Evolutionary conservation across 1,140 invertebrate genomes (phyloP).

Genomic region (Elysia chlorotica): DNA sequence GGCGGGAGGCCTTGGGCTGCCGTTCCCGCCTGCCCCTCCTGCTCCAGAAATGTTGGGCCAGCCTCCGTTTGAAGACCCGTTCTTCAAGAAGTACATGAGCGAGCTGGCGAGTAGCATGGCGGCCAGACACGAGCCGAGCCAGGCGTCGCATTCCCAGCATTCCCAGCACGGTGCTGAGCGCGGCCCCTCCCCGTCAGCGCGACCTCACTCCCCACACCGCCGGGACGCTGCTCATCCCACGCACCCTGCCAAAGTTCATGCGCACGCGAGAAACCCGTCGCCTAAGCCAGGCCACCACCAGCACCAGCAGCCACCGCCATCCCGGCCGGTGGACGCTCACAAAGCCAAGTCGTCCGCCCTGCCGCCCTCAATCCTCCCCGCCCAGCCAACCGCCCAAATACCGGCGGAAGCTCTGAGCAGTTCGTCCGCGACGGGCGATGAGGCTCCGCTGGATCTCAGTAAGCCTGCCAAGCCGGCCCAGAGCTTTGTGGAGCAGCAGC

Average conservation of each 20-base stretch:
- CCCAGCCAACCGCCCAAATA: slow-evolving; percentile 47
- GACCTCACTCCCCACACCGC: not conserved
- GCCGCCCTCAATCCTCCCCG: slow-evolving; percentile 1
- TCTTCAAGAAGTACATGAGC: slow-evolving; percentile 88
- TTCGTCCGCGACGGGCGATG: too few relatives aligned
- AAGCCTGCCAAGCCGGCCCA: slow-evolving; percentile 71
- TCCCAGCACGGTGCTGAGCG: too few relatives aligned
- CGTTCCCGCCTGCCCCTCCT: slow-evolving; percentile 4
- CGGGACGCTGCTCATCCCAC: not conserved
- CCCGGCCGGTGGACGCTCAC: slow-evolving; percentile 13
- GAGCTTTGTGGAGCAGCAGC: not conserved
- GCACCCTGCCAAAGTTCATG: too few relatives aligned
- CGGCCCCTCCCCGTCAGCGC: too few relatives aligned
- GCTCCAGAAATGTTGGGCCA: slow-evolving; percentile 5
- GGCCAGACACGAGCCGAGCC: slow-evolving; percentile 6
- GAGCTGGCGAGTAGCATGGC: slow-evolving; percentile 42
- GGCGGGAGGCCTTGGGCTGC: slow-evolving; percentile 11
- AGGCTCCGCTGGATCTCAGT: slow-evolving; percentile 85
- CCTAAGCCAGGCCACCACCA: slow-evolving; percentile 24
- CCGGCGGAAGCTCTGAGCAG: too few relatives aligned
- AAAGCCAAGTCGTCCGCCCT: slow-evolving; percentile 19
- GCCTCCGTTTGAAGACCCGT: slow-evolving; percentile 74
- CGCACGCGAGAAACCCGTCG: too few relatives aligned
- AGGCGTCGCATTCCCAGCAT: too few relatives aligned
- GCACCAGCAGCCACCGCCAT: slow-evolving; percentile 10